phyloP scores from a whole-genome alignment of 2,888 invertebrate genomes.

The Protophormia terraenovae region DNA sequence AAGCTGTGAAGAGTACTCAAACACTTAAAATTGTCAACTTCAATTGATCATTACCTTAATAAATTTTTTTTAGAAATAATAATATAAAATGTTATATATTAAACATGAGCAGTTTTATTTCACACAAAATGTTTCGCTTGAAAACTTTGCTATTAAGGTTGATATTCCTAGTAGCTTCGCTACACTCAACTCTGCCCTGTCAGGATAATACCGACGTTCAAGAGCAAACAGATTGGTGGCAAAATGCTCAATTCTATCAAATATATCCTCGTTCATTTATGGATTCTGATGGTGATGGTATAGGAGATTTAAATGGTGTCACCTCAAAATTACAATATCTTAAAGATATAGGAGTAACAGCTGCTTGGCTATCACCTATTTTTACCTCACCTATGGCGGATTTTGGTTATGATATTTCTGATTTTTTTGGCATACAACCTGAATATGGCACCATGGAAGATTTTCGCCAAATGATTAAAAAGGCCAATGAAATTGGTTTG shows the following conservation, averaged over 20 bases:
- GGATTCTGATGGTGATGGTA: constrained; percentile 89
- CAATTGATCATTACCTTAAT: no score
- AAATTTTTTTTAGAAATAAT: no score
- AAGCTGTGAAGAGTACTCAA: no score
- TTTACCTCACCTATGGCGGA: constrained; percentile 85
- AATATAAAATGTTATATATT: no score
- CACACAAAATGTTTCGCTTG: no score
- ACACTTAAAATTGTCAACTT: no score
- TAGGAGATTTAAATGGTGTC: constrained; percentile 84
- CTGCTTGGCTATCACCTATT: constrained; percentile 86
- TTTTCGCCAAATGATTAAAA: constrained; percentile 81
- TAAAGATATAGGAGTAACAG: constrained; percentile 82
- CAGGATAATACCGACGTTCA: constrained; percentile 16
- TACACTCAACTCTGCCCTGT: constrained; percentile 27
- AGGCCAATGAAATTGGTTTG: constrained; percentile 79
- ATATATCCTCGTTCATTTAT: constrained; percentile 89
- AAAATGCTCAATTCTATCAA: constrained; percentile 85
- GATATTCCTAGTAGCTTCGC: constrained; percentile 23
- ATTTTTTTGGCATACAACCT: constrained; percentile 83
- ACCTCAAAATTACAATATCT: constrained; percentile 83
- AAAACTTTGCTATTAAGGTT: no score
- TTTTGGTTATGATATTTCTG: constrained; percentile 86
- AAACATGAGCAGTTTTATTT: no score
- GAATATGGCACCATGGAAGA: constrained; percentile 84
- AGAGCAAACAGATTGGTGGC: constrained; percentile 71